phyloP scores from a whole-genome alignment of 2,797 vertebrate species.

The Florisuga fusca region DNA sequence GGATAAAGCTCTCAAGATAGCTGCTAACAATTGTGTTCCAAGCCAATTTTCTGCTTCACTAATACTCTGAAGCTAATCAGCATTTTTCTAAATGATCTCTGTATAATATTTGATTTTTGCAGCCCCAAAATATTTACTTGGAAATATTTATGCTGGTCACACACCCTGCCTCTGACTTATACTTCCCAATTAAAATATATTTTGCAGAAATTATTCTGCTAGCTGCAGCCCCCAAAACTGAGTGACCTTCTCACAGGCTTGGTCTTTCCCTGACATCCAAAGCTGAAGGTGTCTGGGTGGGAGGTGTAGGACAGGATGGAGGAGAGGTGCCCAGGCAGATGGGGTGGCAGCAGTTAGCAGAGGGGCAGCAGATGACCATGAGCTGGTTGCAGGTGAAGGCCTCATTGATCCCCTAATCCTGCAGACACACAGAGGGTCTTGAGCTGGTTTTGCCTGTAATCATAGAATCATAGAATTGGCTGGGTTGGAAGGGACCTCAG shows the following conservation, averaged over 20 bases:
- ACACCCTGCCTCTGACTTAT: background rate
- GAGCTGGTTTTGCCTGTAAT: background rate
- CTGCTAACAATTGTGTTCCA: slow-evolving; percentile 31
- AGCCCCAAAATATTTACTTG: background rate
- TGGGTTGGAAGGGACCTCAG: no score
- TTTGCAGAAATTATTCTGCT: background rate
- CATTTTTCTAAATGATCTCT: slow-evolving; percentile 19
- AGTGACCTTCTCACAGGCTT: background rate
- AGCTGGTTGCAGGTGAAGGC: background rate
- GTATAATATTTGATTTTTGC: background rate
- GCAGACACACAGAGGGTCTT: background rate
- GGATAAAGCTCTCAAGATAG: slow-evolving; percentile 45
- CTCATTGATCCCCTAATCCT: background rate
- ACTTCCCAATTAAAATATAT: background rate
- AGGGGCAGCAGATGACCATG: background rate
- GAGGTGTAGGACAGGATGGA: fast-evolving
- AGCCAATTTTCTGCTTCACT: slow-evolving; percentile 56
- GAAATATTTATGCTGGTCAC: background rate
- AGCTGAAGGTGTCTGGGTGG: background rate
- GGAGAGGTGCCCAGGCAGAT: fast-evolving
- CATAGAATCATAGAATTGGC: no score
- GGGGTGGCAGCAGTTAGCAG: background rate
- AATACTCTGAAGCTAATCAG: slow-evolving; percentile 35
- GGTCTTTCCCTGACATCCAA: background rate
- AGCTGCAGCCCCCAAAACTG: background rate